A percentile compares a stretch with the other conserved stretches of the same genome.
Evolutionary conservation across 92 coral and sea anemone genomes (phyloP).

Genomic region (Phenganax subtilis): DNA sequence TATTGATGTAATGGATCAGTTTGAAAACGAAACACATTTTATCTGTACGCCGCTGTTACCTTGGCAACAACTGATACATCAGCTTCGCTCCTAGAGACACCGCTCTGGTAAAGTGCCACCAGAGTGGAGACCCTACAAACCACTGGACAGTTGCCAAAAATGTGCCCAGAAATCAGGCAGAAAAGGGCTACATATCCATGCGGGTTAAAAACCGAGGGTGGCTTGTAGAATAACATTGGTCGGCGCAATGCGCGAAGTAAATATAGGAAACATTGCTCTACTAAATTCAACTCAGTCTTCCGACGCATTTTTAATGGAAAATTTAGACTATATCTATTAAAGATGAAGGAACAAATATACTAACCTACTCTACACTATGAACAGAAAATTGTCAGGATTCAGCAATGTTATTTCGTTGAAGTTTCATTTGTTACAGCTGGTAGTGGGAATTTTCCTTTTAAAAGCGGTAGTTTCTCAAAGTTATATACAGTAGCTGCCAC

Average conservation of each 20-base stretch:
- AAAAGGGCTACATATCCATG: background rate
- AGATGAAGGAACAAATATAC: background rate
- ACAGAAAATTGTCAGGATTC: background rate
- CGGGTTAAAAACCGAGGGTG: background rate
- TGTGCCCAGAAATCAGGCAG: background rate
- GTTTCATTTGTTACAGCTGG: background rate
- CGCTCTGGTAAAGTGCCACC: background rate
- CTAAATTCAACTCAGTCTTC: background rate
- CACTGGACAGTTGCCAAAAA: background rate
- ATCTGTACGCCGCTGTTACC: too few relatives aligned
- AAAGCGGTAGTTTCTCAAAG: background rate
- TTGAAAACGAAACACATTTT: background rate
- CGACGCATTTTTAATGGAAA: background rate
- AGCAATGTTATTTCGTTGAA: background rate
- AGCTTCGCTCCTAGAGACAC: too few relatives aligned
- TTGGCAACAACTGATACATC: too few relatives aligned
- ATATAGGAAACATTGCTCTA: too few relatives aligned
- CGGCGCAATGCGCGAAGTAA: too few relatives aligned
- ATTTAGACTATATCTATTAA: background rate
- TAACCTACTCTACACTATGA: background rate
- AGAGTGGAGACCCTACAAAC: background rate
- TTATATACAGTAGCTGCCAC: constrained; percentile 24
- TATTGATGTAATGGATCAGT: background rate
- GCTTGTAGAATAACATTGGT: background rate
- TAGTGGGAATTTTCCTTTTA: background rate